Percentiles rank a stretch among this genome's conserved stretches.
Conservation (phyloP, 2,797 vertebrate species). For the Benthosema pterotum region DNA sequence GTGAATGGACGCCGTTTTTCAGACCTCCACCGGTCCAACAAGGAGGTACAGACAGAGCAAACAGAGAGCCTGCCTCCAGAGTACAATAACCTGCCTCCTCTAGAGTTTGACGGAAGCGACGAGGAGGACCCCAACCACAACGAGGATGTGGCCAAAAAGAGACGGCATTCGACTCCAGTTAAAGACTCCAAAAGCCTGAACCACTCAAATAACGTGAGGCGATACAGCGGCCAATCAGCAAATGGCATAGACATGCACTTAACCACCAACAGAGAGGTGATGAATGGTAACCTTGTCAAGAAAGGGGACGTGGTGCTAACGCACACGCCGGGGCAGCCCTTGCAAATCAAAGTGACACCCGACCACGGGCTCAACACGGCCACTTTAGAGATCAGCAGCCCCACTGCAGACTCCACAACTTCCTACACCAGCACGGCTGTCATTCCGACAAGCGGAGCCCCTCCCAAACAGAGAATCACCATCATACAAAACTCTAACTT, state of each 20-base stretch:
- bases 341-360: constrained; percentile 96
- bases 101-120: constrained; percentile 77
- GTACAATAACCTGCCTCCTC: constrained; percentile 81
- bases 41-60: constrained; percentile 92
- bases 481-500: constrained; percentile 90
- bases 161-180: constrained; percentile 72
- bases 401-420: constrained; percentile 83
- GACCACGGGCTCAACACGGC: constrained; percentile 92
- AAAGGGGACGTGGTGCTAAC: constrained; percentile 86
- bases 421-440: constrained; percentile 93
- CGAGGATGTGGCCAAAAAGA: constrained; percentile 74
- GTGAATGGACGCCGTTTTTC: constrained; percentile 83
- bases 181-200: constrained; percentile 77
- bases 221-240: constrained; percentile 82
- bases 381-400: constrained; percentile 93
- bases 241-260: constrained; percentile 81
- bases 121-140: constrained; percentile 80
- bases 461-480: constrained; percentile 93
- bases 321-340: constrained; percentile 89
- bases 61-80: constrained; percentile 79
- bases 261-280: constrained; percentile 85
- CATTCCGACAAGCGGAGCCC: constrained; percentile 88
- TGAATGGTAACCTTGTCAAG: constrained; percentile 82
- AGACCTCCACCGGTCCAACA: constrained; percentile 85
- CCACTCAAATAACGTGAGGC: constrained; percentile 75